Percentiles rank a stretch among this genome's conserved stretches.
phyloP scores from a whole-genome alignment of 2,113 vertebrate species.

The Morphnarchus princeps region DNA sequence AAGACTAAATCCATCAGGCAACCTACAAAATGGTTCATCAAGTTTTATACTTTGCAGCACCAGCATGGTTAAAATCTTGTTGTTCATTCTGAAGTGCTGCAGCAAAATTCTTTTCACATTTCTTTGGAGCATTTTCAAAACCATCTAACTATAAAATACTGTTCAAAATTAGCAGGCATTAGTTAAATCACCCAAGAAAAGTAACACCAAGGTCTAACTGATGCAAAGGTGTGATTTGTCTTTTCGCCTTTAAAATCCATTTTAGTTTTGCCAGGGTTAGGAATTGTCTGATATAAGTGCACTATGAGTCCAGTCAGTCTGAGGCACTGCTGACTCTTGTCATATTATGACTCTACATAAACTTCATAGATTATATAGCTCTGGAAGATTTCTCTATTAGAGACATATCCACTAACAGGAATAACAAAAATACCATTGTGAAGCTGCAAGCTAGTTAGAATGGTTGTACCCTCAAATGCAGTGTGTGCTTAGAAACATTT shows the following conservation, averaged over 20 bases:
- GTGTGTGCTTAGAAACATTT: constrained; percentile 7
- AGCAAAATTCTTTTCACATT: constrained; percentile 70
- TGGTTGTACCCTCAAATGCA: constrained; percentile 52
- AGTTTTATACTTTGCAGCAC: constrained; percentile 71
- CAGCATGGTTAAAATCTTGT: constrained; percentile 28
- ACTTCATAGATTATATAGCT: not conserved
- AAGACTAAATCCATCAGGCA: constrained; percentile 70
- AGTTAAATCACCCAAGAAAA: constrained; percentile 55
- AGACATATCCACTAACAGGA: constrained; percentile 20
- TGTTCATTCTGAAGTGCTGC: constrained; percentile 58
- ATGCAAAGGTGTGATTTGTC: not conserved
- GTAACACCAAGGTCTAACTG: constrained; percentile 16
- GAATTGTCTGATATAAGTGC: constrained; percentile 19
- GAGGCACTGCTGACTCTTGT: not conserved
- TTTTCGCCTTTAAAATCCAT: constrained; percentile 11
- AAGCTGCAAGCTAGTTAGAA: constrained; percentile 49
- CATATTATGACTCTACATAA: constrained; percentile 26
- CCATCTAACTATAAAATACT: constrained; percentile 52
- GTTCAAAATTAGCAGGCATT: constrained; percentile 18
- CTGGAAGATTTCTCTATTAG: constrained; percentile 30
- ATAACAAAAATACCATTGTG: not conserved
- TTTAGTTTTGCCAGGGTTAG: constrained; percentile 30
- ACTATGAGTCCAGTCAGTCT: constrained; percentile 15
- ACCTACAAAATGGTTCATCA: constrained; percentile 74
- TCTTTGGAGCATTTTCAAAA: constrained; percentile 73